Evolutionary conservation across 2,888 invertebrate species (phyloP), one percentile per base, ranked within the genome.

Genomic region (Conistra vaccinii): DNA sequence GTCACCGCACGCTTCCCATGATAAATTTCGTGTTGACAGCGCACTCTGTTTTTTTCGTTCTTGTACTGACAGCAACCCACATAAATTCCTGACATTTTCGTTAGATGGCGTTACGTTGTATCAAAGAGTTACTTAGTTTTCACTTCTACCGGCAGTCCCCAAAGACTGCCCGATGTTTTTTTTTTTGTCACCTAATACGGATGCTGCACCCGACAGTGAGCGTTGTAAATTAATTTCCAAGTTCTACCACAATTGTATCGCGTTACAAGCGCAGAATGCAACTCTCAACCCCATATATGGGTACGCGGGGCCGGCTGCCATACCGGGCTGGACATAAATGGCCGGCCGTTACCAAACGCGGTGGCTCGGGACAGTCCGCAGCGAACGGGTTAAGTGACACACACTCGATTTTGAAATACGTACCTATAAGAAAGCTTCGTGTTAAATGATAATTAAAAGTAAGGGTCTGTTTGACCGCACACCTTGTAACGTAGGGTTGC

Each of bases 261-360:
- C 87, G 89, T 87, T 88, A 88, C 87, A 88, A 85, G 86, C 87
- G 85, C 86, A 90, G 90, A 90, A 90, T 89, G 91, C 91, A 86
- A 87, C 88, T 84, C 86, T 85, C 86, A 35, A 57, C 23, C 42
- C 93, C 92, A 74, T 93, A 92, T 90, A 92, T 78, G 93, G 91
- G 35, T 65, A 63, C 69, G 78, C 70, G 78, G 78, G 85, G 70
- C 88, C 85, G 78, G 89, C 89, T 89, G 85, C 93, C 94, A 88
- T 93, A 92, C 90, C 87, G 77, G 93, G 91, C 76, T 76, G 86
- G 87, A 84, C 89, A 84, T 90, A 90, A 91, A 91, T 89, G 91
- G 91, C 88, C 88, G 87, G 85, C 71, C 72, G 80, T 86, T 91
- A 91, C 95, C 95, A 94, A 94, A 95, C 92, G 91, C 87, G 93